Evolutionary conservation across 2,888 invertebrate species (phyloP), one percentile per base, ranked within the genome.

Genomic region (Ophion costatus): DNA sequence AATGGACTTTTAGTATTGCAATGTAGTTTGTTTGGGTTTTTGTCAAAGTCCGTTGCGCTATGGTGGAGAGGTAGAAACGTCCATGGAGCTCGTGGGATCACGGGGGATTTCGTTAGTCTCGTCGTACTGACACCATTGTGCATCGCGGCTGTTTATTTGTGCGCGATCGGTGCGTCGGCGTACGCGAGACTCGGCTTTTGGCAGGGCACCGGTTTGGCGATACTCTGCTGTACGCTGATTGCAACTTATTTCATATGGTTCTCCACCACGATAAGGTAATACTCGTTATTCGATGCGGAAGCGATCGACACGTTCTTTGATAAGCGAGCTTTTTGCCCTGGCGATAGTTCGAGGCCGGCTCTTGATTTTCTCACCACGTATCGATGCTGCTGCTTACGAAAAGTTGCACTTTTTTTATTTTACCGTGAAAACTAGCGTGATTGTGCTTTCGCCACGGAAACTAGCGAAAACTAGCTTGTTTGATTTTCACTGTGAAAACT

Each of bases 111-210:
- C 0, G 86, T 94, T 10, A 95, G 95, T 87, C 93, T 95, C 59
- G 59, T 94, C 4, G 83, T 95, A 10, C 91, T 95, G 67, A 94
- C 94, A 7, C 95, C 95, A 0, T 90, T 95, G 57, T 94, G 95
- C 64, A 85, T 94, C 1, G 91, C 93, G 45, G 94, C 94, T 51
- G 91, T 94, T 14, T 95, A 94, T 89, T 91, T 95, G 22, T 95
- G 95, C 90, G 92, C 93, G 29, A 88, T 93, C 57, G 94, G 94
- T 10, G 94, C 94, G 38, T 88, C 90, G 22, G 90, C 93, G 20
- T 94, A 94, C 84, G 86, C 90, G 29, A 88, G 87, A 51, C 89
- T 92, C 56, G 92, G 93, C 63, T 90, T 91, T 82, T 93, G 93
- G 93, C 93, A 93, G 84, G 93, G 93, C 45, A 91, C 90, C 17